Percentiles rank a stretch among this genome's conserved stretches.
These are phyloP conservation scores for Orthosia incerta DNA, from an alignment of 2,888 invertebrate genomes.

Conservation along the genomic window DNA sequence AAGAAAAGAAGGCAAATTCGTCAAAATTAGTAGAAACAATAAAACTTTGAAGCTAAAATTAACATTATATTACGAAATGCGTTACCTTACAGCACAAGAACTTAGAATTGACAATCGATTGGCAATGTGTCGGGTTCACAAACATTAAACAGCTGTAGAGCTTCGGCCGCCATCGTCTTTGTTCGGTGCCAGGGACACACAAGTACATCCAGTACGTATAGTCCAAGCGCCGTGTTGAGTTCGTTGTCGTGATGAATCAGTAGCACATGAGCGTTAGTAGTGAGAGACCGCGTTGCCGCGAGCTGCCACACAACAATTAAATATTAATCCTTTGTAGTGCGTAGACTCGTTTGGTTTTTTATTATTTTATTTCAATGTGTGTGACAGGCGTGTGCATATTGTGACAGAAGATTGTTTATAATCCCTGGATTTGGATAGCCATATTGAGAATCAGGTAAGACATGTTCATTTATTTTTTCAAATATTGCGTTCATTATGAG, in stretches of 20 bases:
- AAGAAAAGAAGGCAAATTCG: background rate
- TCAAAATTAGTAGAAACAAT: background rate
- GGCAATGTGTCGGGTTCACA: constrained; percentile 81
- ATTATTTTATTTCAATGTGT: constrained; percentile 67
- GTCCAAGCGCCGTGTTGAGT: constrained; percentile 71
- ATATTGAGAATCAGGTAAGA: constrained; percentile 68
- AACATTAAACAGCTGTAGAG: constrained; percentile 89
- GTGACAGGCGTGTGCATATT: constrained; percentile 70
- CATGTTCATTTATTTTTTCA: constrained; percentile 59
- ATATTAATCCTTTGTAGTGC: constrained; percentile 75
- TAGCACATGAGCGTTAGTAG: constrained; percentile 69
- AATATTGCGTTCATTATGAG: constrained; percentile 32
- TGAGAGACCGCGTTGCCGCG: constrained; percentile 61
- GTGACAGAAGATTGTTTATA: constrained; percentile 68
- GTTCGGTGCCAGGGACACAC: constrained; percentile 75
- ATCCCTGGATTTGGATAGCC: constrained; percentile 70
- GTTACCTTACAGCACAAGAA: constrained; percentile 74
- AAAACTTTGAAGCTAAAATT: background rate
- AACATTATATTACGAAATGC: background rate
- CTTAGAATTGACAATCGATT: constrained; percentile 81
- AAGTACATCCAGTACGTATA: constrained; percentile 69
- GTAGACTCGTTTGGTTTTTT: constrained; percentile 61
- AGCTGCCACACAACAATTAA: constrained; percentile 68
- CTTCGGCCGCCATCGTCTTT: constrained; percentile 81
- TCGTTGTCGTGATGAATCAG: constrained; percentile 83